phyloP scores from a whole-genome alignment of 1,140 invertebrate genomes.

The Sarcophaga peregrina region DNA sequence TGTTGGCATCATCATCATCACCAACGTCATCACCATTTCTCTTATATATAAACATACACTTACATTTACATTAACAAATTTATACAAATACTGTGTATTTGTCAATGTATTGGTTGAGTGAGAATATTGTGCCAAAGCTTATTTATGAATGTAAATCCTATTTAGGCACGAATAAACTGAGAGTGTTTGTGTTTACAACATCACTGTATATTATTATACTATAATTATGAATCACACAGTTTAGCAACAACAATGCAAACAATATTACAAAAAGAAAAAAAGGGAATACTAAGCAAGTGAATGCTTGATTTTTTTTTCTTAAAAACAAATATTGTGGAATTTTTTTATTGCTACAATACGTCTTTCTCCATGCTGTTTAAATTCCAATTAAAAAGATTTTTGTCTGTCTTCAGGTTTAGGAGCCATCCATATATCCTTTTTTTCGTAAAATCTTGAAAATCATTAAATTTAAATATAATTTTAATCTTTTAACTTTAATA shows the following conservation, averaged over 20 bases:
- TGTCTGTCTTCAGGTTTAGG: no score
- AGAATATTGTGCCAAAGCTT: conserved; percentile 4
- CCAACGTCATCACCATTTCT: background rate
- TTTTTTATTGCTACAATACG: no score
- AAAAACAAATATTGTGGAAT: background rate
- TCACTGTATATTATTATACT: conserved; percentile 20
- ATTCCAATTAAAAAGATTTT: no score
- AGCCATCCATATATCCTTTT: no score
- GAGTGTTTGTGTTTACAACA: background rate
- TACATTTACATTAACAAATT: background rate
- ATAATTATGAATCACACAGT: conserved; percentile 35
- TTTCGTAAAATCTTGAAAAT: no score
- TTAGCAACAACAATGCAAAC: background rate
- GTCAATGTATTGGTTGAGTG: background rate
- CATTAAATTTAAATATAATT: no score
- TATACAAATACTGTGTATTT: background rate
- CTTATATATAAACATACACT: background rate
- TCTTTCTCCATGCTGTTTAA: no score
- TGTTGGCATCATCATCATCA: conserved; percentile 33
- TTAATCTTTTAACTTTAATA: no score
- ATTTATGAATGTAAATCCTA: conserved; percentile 20
- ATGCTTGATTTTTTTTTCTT: background rate
- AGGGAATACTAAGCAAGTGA: background rate
- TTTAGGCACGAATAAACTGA: background rate
- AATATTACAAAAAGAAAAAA: background rate